Percentiles rank a stretch among this genome's conserved stretches.
phyloP scores from a whole-genome alignment of 2,888 invertebrate genomes.

The Matsumyia berberina region DNA sequence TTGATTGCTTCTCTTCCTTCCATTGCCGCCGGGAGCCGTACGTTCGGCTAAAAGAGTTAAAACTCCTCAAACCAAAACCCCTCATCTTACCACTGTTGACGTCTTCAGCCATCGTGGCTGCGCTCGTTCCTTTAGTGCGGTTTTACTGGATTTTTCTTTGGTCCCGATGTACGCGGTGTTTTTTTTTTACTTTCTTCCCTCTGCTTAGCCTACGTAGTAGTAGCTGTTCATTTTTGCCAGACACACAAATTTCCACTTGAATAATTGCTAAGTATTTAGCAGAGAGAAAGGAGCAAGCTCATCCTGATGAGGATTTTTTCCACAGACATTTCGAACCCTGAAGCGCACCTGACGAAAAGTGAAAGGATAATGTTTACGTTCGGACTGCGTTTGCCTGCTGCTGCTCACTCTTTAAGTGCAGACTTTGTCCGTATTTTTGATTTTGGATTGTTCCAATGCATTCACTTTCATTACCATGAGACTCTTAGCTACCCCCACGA shows the following conservation, averaged over 20 bases:
- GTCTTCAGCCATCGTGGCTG: conserved; percentile 23
- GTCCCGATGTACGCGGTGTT: conserved; percentile 26
- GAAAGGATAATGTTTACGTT: conserved; percentile 70
- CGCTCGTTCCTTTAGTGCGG: conserved; percentile 41
- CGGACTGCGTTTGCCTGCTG: conserved; percentile 34
- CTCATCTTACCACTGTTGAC: conserved; percentile 58
- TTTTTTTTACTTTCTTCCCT: not conserved
- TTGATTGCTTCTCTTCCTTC: conserved; percentile 41
- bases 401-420: not conserved
- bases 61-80: conserved; percentile 28
- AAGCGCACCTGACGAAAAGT: conserved; percentile 50
- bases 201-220: conserved; percentile 6
- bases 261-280: conserved; percentile 73
- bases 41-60: conserved; percentile 53
- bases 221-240: conserved; percentile 68
- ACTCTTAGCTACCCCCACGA: not conserved
- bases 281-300: conserved; percentile 31
- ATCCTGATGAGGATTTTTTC: conserved; percentile 56
- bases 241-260: conserved; percentile 74
- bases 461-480: conserved; percentile 69
- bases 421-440: conserved; percentile 18
- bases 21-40: conserved; percentile 18
- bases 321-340: conserved; percentile 5
- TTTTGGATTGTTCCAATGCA: conserved; percentile 58
- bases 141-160: conserved; percentile 46